Percentiles rank a stretch among this genome's conserved stretches.
phyloP scores from a whole-genome alignment of 2,888 invertebrate genomes.

The Cryptosula pallasiana region DNA sequence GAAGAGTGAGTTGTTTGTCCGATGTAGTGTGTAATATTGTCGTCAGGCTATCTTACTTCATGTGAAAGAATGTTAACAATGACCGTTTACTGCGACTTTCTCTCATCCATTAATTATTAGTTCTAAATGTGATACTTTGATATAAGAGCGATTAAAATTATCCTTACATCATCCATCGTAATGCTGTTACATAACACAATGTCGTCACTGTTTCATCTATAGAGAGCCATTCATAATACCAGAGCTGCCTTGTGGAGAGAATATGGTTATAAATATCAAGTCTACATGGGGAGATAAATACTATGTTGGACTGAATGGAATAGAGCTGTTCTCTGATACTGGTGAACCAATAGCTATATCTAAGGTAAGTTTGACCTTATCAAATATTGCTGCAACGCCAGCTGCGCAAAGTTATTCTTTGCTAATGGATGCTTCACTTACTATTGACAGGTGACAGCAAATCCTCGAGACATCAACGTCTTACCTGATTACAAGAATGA shows the following conservation, averaged over 20 bases:
- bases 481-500: slow-evolving; percentile 65
- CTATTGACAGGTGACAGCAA: slow-evolving; percentile 58
- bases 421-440: too few species aligned
- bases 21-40: too few species aligned
- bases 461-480: slow-evolving; percentile 62
- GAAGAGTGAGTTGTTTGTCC: slow-evolving; percentile 5
- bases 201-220: neutral
- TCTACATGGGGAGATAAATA: slow-evolving; percentile 74
- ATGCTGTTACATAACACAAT: too few species aligned
- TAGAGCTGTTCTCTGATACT: slow-evolving; percentile 66
- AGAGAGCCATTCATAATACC: slow-evolving; percentile 64
- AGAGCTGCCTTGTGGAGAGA: slow-evolving; percentile 67
- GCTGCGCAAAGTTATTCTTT: too few species aligned
- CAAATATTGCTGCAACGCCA: too few species aligned
- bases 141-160: too few species aligned
- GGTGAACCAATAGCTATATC: slow-evolving; percentile 62
- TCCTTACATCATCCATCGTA: too few species aligned
- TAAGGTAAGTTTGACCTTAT: slow-evolving; percentile 58
- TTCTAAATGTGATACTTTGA: too few species aligned
- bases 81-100: too few species aligned
- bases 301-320: slow-evolving; percentile 72
- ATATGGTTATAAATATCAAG: slow-evolving; percentile 63
- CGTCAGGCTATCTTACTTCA: too few species aligned
- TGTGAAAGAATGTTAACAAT: too few species aligned
- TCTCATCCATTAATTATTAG: too few species aligned